Evolutionary conservation across 2,888 invertebrate species (phyloP), one percentile per base, ranked within the genome.

Genomic region (Dryobota labecula): DNA sequence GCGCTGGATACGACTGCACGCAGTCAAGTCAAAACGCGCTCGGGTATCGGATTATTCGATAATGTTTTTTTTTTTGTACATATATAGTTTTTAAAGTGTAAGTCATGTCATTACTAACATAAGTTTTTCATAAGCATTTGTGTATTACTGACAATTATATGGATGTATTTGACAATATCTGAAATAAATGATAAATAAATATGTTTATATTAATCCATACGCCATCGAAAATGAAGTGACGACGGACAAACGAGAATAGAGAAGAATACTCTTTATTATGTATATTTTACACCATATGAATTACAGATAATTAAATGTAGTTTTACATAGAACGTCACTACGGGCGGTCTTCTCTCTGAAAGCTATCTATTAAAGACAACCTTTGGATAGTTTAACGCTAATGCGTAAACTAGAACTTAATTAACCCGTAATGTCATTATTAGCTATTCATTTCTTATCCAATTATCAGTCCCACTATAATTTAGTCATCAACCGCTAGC

Each of bases 381-480:
- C 38, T 38, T 43, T 18, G 43, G 43, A 43, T 18, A 13, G 41
- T 18, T 43, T 27, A 27, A 27, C 18, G 30, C 15, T 51, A 9
- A 53, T 9, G 18, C 27, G 18, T 38, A 13, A 11, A 38, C 2
- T 2, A 38, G 27, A 57, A n/a, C 27, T 18, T 9, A 27, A 41
- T 68, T 8, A 9, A 61, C 4, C 13, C 20, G 9, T 57, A 57
- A 67, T 75, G 30, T 30, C 2, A 67, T 24, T 73, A 74, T 54
- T 20, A 54, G 33, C 11, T n/a, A 33, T 38, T 67, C 24, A 30
- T 38, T 68, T 27, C 76, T 27, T 76, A 45, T 76, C 49, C 73
- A 76, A 76, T 68, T 49, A 73, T 30, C 18, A 11, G 18, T n/a
- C n/a, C 30, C 36, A n/a, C 53, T 57, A 43, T 77, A 77, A 61